Percentiles rank a stretch among this genome's conserved stretches.
These are phyloP conservation scores for Lepus americanus DNA, from an alignment of 2,113 vertebrate species.

Conservation along the genomic window DNA sequence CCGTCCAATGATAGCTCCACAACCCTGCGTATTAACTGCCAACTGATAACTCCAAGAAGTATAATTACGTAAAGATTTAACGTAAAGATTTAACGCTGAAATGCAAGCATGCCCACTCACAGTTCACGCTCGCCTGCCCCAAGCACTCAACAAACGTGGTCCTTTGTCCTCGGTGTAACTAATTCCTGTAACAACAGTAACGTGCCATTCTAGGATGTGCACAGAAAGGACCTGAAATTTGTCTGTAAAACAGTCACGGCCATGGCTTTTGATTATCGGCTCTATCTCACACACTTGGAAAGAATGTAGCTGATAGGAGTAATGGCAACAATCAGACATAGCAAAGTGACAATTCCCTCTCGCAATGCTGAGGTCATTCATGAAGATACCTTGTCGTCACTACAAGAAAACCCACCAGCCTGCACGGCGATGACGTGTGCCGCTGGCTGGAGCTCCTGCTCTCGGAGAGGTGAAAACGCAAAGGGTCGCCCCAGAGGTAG, in stretches of 20 bases:
- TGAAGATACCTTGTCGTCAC: background rate
- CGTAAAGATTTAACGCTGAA: background rate
- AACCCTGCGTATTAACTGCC: background rate
- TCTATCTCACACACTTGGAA: background rate
- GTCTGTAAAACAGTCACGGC: background rate
- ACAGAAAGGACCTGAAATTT: background rate
- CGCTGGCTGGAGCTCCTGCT: background rate
- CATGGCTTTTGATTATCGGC: background rate
- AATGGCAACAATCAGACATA: background rate
- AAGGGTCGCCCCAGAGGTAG: background rate
- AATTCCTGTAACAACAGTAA: background rate
- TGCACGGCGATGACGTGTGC: fast-evolving
- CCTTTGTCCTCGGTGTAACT: background rate
- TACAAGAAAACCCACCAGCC: background rate
- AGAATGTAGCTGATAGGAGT: fast-evolving
- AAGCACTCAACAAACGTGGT: background rate
- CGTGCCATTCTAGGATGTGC: background rate
- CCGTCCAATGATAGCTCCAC: too few relatives aligned
- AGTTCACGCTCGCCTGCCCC: background rate
- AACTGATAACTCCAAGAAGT: background rate
- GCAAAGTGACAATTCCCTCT: background rate
- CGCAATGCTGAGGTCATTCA: too few relatives aligned
- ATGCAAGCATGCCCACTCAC: background rate
- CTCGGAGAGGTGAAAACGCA: background rate
- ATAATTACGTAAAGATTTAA: background rate